Conservation (phyloP, 2,797 vertebrate species). For the Pipistrellus pygmaeus region DNA sequence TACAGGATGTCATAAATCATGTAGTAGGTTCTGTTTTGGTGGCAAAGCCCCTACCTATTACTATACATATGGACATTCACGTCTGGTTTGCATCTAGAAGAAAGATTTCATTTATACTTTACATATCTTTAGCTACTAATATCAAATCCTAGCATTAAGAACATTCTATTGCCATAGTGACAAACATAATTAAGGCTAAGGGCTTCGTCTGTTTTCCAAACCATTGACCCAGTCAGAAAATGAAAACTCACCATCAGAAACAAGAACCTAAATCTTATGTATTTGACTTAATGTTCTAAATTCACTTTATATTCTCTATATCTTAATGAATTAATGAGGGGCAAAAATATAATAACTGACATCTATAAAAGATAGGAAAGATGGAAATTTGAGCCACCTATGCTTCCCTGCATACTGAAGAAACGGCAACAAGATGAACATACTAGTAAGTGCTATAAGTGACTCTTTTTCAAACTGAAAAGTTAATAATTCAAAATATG, state of each 20-base stretch:
- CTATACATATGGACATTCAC: neutral
- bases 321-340: conserved; percentile 56
- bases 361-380: conserved; percentile 27
- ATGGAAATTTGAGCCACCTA: neutral
- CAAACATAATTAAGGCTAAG: conserved; percentile 28
- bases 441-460: neutral
- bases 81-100: neutral
- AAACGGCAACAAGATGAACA: neutral
- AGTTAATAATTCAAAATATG: conserved; percentile 54
- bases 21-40: neutral
- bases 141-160: conserved; percentile 47
- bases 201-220: neutral
- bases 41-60: neutral
- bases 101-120: conserved; percentile 41
- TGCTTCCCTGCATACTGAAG: neutral
- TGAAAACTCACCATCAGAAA: conserved; percentile 38
- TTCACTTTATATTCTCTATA: conserved; percentile 1
- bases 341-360: neutral
- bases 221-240: neutral
- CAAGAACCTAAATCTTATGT: neutral
- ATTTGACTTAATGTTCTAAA: neutral
- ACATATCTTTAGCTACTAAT: conserved; percentile 18
- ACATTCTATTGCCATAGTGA: conserved; percentile 30
- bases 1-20: neutral
- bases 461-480: conserved; percentile 29